phyloP scores from a whole-genome alignment of 2,113 vertebrate species.

The Pluvialis apricaria region DNA sequence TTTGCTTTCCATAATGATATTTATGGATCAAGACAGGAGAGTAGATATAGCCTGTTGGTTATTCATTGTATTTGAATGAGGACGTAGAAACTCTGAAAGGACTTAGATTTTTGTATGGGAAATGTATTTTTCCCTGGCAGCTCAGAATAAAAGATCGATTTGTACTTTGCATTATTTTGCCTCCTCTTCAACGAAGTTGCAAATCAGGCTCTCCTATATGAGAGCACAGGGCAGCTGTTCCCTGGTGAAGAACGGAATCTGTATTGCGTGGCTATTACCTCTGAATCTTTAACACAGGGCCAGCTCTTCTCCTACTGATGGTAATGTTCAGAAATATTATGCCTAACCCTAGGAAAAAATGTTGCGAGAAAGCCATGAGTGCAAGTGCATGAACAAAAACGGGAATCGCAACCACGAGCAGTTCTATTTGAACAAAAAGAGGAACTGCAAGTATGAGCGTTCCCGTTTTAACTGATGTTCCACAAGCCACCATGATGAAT shows the following conservation, averaged over 20 bases:
- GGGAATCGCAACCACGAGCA: neutral
- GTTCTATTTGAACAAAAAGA: neutral
- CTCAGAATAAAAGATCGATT: neutral
- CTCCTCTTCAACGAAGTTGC: neutral
- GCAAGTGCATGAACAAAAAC: neutral
- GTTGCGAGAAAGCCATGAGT: neutral
- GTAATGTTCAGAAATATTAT: neutral
- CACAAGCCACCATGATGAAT: neutral
- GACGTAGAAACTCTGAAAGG: neutral
- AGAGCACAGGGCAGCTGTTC: neutral
- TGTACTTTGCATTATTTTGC: slow-evolving; percentile 14
- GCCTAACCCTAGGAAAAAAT: neutral
- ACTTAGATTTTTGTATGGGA: slow-evolving; percentile 1
- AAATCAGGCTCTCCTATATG: neutral
- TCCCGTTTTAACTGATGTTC: neutral
- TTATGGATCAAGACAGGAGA: neutral
- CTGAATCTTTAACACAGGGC: neutral
- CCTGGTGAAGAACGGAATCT: neutral
- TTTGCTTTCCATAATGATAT: neutral
- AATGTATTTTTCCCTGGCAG: slow-evolving; percentile 1
- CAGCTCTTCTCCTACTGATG: neutral
- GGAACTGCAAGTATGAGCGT: neutral
- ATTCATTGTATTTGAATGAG: slow-evolving; percentile 28
- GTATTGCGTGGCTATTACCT: neutral
- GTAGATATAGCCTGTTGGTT: neutral